Percentiles rank a stretch among this genome's conserved stretches.
Conservation (phyloP, 2,797 vertebrate genomes). For the Synaphobranchus kaupii region DNA sequence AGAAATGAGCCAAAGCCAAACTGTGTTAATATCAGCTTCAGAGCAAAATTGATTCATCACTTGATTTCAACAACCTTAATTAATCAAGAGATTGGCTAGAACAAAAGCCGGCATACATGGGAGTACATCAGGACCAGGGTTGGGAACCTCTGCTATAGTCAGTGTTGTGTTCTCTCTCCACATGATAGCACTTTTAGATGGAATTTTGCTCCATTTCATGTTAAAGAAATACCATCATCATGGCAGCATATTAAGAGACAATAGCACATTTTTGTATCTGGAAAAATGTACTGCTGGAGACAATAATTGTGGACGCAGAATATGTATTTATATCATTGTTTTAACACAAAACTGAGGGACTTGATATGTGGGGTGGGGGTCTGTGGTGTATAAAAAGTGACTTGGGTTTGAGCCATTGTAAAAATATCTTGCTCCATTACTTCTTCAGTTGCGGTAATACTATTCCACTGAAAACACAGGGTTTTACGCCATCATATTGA, state of each 20-base stretch:
- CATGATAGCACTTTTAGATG: not conserved
- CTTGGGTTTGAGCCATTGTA: not conserved
- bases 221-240: too few relatives aligned
- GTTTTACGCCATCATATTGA: not conserved
- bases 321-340: not conserved
- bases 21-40: not conserved
- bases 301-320: not conserved
- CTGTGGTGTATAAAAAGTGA: not conserved
- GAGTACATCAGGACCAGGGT: not conserved
- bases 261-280: conserved; percentile 6
- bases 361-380: not conserved
- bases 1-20: not conserved
- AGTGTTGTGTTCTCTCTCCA: not conserved
- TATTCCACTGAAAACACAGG: not conserved
- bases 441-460: not conserved
- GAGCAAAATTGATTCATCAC: not conserved
- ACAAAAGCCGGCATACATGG: not conserved
- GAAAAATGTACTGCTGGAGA: not conserved
- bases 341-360: not conserved
- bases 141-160: not conserved
- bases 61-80: not conserved
- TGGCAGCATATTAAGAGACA: not conserved
- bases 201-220: too few relatives aligned
- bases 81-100: not conserved
- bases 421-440: not conserved